These are phyloP conservation scores for Phylloscopus collybita DNA, from an alignment of 2,797 vertebrate genomes.

Conservation along the genomic window DNA sequence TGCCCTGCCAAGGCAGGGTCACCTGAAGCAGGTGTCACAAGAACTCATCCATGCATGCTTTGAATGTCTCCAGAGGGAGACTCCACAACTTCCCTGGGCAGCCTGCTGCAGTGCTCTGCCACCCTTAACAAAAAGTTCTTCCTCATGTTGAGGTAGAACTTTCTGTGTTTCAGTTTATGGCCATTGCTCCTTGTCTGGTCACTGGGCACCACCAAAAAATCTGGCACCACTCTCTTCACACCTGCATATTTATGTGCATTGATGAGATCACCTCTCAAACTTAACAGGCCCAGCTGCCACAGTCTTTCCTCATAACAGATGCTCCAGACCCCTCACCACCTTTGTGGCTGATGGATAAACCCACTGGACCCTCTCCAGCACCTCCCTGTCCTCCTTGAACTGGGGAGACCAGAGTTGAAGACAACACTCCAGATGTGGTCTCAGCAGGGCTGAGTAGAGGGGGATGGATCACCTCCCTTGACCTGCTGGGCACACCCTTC, in stretches of 20 bases:
- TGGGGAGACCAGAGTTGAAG: too few relatives aligned
- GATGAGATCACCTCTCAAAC: neutral
- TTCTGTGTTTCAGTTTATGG: neutral
- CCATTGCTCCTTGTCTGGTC: neutral
- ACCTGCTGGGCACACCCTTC: too few relatives aligned
- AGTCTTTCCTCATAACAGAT: neutral
- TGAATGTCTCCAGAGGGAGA: neutral
- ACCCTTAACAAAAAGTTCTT: neutral
- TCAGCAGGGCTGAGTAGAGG: too few relatives aligned
- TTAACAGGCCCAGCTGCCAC: neutral
- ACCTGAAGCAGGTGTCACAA: neutral
- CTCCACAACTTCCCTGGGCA: neutral
- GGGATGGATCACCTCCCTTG: too few relatives aligned
- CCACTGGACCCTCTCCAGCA: too few relatives aligned
- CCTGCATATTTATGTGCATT: neutral
- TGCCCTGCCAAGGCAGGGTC: neutral
- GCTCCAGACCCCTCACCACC: neutral
- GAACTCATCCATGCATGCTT: neutral
- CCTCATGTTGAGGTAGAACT: neutral
- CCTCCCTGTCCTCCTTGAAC: too few relatives aligned
- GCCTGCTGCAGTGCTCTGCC: neutral
- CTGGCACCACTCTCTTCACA: neutral
- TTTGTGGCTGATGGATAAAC: too few relatives aligned
- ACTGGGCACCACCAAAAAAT: neutral
- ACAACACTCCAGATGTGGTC: too few relatives aligned